A percentile compares a stretch with the other conserved stretches of the same genome.
These are phyloP conservation scores for Epinephelus lanceolatus DNA, from an alignment of 2,113 vertebrate species.

Conservation along the genomic window DNA sequence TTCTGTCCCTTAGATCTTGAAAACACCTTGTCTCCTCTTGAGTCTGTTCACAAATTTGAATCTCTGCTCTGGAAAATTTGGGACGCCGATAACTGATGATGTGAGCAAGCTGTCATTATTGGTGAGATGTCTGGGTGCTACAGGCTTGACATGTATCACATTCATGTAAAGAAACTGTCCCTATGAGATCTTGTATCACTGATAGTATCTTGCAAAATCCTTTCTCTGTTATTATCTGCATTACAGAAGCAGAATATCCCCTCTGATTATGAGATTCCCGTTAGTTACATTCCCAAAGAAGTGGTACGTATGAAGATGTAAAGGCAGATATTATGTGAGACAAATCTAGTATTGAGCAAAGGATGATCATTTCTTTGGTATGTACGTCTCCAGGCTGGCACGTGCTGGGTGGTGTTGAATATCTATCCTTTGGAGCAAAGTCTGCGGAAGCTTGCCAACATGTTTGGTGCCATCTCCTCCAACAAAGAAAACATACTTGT, in stretches of 20 bases:
- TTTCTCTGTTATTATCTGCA: neutral
- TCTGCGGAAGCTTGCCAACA: slow-evolving; percentile 71
- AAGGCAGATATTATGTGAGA: neutral
- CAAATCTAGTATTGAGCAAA: neutral
- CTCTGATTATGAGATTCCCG: slow-evolving; percentile 80
- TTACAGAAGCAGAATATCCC: slow-evolving; percentile 80
- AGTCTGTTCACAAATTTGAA: slow-evolving; percentile 75
- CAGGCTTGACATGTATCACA: neutral
- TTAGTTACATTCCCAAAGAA: slow-evolving; percentile 80
- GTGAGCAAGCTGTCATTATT: slow-evolving; percentile 79
- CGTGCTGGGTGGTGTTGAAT: slow-evolving; percentile 81
- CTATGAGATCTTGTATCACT: neutral
- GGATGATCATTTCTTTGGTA: neutral
- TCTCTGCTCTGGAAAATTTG: slow-evolving; percentile 78
- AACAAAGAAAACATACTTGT: slow-evolving; percentile 77
- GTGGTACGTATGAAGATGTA: slow-evolving; percentile 64
- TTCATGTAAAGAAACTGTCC: neutral
- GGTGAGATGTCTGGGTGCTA: slow-evolving; percentile 61
- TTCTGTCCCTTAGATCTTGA: slow-evolving; percentile 68
- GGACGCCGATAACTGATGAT: slow-evolving; percentile 79
- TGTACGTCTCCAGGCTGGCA: slow-evolving; percentile 65
- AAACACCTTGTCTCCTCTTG: slow-evolving; percentile 79
- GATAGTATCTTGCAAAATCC: neutral
- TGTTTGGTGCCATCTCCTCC: slow-evolving; percentile 77
- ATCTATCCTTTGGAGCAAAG: slow-evolving; percentile 82